phyloP scores from a whole-genome alignment of 92 coral and sea anemone species.

The Montipora capitata region DNA sequence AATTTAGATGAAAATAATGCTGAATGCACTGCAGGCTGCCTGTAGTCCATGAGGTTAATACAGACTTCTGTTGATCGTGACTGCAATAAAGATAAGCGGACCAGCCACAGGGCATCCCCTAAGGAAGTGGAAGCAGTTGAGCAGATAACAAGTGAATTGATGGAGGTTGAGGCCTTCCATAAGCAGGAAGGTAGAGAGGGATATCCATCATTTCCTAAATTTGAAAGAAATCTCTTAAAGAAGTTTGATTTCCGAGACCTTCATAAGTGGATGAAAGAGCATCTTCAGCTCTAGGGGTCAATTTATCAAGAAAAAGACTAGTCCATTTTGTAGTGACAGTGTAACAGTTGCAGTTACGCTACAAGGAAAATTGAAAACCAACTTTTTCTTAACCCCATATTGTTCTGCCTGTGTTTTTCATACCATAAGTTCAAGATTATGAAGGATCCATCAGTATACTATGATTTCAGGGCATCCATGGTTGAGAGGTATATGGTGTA shows the following conservation, averaged over 20 bases:
- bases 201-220: too few relatives aligned
- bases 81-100: slow-evolving; percentile 32
- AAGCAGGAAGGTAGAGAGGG: slow-evolving; percentile 51
- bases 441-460: slow-evolving; percentile 1
- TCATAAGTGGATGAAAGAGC: slow-evolving; percentile 65
- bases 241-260: slow-evolving; percentile 75
- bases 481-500: slow-evolving; percentile 3
- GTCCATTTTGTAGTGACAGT: not conserved
- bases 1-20: slow-evolving; percentile 71
- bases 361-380: not conserved
- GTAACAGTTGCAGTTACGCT: not conserved
- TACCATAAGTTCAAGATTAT: not conserved
- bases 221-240: slow-evolving; percentile 46
- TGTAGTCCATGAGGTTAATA: slow-evolving; percentile 56
- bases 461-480: not conserved
- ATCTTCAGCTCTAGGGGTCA: slow-evolving; percentile 59
- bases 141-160: slow-evolving; percentile 49
- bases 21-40: slow-evolving; percentile 71
- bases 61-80: slow-evolving; percentile 66
- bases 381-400: not conserved
- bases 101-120: slow-evolving; percentile 34
- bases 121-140: slow-evolving; percentile 71
- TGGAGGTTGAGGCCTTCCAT: slow-evolving; percentile 43
- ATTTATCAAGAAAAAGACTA: slow-evolving; percentile 42
- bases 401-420: slow-evolving; percentile 1